Evolutionary conservation across 2,113 vertebrate species (phyloP), one percentile per base, ranked within the genome.

Genomic region (Salminus brasiliensis): DNA sequence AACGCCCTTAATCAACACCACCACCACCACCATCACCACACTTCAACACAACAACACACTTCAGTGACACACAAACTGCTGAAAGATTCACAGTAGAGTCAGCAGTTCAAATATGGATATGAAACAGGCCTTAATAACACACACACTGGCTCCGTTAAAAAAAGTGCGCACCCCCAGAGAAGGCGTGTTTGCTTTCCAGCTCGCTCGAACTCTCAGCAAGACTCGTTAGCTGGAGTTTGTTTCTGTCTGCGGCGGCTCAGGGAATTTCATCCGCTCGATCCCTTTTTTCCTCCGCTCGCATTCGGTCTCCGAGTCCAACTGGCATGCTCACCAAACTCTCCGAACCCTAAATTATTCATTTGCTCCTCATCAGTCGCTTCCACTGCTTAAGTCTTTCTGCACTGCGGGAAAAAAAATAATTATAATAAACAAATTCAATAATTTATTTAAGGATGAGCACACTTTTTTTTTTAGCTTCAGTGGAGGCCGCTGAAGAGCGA

Each of bases 291-390:
- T 27, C 18, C 36, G 23, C 34, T 74, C 23, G n/a, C 32, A 25
- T 55, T 55, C 52, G 25, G 52, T n/a, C 18, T 55, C 8, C n/a
- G 52, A 23, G 52, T 55, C 52, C 52, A 55, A 55, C n/a, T 25
- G 52, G n/a, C 52, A 25, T 11, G 21, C 52, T 55, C n/a, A 4
- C 52, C 52, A 25, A 55, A 53, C 45, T 53, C 32, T 27, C 74
- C 9, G 15, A 25, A 29, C 30, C 47, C 34, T 76, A 67, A 67
- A 76, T 76, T 76, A 76, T 76, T 76, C 32, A 76, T 76, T 16
- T 12, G 21, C 32, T 29, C 45, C 47, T 66, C 60, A 47, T 45
- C n/a, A 5, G 21, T 21, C 10, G 3, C 60, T 65, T 52, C 21
- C 30, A 29, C 18, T 13, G 5, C 29, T 62, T 73, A n/a, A 29